Base-by-base conservation (phyloP, 2,113 vertebrate species). In the Gallinago jamesoni region DNA sequence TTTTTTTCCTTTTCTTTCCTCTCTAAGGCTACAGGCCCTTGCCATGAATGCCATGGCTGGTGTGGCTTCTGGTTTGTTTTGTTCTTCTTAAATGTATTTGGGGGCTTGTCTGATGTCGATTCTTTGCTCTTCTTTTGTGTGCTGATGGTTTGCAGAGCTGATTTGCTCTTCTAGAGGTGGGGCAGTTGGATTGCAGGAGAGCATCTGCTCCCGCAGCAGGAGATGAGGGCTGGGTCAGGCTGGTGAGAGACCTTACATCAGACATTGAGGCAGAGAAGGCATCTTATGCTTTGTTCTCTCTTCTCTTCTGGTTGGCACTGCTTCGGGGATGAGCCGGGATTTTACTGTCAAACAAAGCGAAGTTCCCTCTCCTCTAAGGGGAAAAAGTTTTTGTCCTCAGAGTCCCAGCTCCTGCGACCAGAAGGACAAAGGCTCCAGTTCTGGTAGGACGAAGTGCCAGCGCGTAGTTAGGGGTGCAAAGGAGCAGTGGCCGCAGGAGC, bases 401-500 rank as follows among this genome's bases (percentile, higher is more conserved):
- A 53, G 56, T 84, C 60, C n/a, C n/a, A 89, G 52, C 59, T 79
- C n/a, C 19, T 31, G 75, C 64, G 88, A 72, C 43, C 81, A 69
- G n/a, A 24, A 75, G 69, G 55, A 62, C 43, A 47, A 76, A 68
- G 41, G 76, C 89, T 76, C 79, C 59, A 81, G 75, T 56, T 72
- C 72, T 92, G 94, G 47, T 94, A 86, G 70, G 75, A 78, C 13
- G 1, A 39, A 25, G 79, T 62, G 75, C 81, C 60, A 72, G 60
- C 25, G 7, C 89, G 84, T 57, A 18, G 25, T 92, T 78, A 69
- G 17, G 68, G 16, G 62, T 91, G 59, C 83, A 45, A 56, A 21
- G 55, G 47, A 95, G 90, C 66, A 52, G 37, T 83, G 66, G 62
- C 60, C 20, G 13, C 94, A 94, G 68, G 56, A 97, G 77, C 77